Evolutionary conservation across 2,113 vertebrate species (phyloP).

Genomic region (Cricetomys ansorgei): DNA sequence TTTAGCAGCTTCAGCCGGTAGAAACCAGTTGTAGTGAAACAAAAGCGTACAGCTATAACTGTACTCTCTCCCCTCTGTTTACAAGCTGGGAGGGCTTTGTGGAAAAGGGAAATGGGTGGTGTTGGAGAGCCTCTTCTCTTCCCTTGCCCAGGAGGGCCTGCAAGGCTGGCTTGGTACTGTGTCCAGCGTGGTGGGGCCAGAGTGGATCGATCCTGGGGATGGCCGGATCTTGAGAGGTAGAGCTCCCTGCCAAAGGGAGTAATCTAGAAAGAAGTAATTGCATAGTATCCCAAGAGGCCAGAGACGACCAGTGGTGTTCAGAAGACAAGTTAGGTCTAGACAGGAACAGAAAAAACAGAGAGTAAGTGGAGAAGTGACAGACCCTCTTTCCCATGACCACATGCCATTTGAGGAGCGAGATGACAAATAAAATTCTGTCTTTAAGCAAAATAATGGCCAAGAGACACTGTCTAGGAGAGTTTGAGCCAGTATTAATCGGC

Average conservation of each 20-base stretch:
- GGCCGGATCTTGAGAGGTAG: neutral
- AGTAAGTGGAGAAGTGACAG: neutral
- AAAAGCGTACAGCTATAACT: neutral
- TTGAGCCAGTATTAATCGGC: neutral
- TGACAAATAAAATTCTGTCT: neutral
- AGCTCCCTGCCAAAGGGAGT: neutral
- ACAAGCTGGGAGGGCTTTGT: neutral
- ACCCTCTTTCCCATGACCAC: neutral
- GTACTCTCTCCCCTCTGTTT: neutral
- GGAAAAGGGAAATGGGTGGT: neutral
- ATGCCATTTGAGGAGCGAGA: neutral
- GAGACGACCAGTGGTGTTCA: neutral
- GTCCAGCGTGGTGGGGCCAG: neutral
- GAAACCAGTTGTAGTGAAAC: constrained; percentile 2
- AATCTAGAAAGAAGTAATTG: neutral
- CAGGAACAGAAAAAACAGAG: neutral
- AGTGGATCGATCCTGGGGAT: neutral
- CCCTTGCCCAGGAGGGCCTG: no score
- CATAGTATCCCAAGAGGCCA: neutral
- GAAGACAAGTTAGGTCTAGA: neutral
- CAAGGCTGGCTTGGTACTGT: neutral
- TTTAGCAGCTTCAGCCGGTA: neutral
- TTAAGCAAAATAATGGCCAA: neutral
- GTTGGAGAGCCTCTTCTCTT: neutral
- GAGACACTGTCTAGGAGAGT: neutral